Conservation (phyloP, 2,113 vertebrate genomes). For the Microcebus ravelobensis region DNA sequence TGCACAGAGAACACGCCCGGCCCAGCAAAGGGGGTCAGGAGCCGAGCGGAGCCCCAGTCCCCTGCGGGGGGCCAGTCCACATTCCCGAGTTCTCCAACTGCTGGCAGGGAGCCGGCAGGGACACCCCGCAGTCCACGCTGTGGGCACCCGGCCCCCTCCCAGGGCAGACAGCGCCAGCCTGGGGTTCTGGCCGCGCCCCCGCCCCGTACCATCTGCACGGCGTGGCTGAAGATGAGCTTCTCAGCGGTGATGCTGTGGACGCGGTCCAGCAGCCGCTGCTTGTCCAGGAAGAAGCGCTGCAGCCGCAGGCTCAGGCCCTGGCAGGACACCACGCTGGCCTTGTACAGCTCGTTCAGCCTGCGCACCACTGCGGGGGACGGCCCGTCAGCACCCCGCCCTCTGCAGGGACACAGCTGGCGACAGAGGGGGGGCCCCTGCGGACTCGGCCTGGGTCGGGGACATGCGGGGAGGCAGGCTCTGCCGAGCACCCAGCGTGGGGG, state of each 20-base stretch:
- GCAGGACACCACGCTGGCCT: constrained; percentile 93
- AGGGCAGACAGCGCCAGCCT: background rate
- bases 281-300: constrained; percentile 94
- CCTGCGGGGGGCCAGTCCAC: background rate
- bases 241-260: constrained; percentile 95
- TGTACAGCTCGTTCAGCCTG: constrained; percentile 95
- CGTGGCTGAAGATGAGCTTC: constrained; percentile 95
- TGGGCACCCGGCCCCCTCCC: background rate
- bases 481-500: background rate
- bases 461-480: no score
- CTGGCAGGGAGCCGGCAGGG: background rate
- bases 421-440: no score
- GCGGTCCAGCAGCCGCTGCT: constrained; percentile 96
- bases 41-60: background rate
- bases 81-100: background rate
- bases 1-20: no score
- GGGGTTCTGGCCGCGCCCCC: background rate
- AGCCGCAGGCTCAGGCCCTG: constrained; percentile 92
- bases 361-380: constrained; percentile 87
- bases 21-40: background rate
- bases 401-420: no score
- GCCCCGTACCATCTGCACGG: constrained; percentile 92
- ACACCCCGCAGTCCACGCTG: background rate
- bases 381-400: background rate
- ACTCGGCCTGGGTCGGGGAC: background rate